Evolutionary conservation across 2,113 vertebrate species (phyloP).

Genomic region (Tyto alba): DNA sequence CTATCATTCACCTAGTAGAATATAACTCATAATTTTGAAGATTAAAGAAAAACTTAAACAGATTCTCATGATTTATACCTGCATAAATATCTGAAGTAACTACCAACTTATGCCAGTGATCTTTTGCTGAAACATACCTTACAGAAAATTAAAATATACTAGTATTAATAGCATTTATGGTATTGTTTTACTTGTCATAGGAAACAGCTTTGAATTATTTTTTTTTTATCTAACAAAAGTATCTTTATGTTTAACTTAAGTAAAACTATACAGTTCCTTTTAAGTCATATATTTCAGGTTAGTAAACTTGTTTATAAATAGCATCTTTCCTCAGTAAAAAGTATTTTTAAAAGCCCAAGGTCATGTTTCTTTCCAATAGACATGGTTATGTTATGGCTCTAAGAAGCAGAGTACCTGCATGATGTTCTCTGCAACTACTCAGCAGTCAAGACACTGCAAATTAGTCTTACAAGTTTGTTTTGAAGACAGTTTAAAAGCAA

Average conservation of each 20-base stretch:
- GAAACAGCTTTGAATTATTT: not conserved
- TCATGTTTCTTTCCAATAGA: not conserved
- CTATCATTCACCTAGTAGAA: not conserved
- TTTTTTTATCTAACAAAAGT: not conserved
- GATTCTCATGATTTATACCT: not conserved
- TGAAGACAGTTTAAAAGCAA: not conserved
- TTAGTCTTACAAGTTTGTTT: not conserved
- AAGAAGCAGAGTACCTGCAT: not conserved
- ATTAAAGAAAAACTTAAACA: not conserved
- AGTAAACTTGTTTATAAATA: not conserved
- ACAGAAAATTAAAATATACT: not conserved
- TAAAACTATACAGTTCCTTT: not conserved
- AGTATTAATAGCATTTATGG: not conserved
- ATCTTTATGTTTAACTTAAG: not conserved
- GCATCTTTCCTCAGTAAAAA: not conserved
- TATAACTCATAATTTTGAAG: not conserved
- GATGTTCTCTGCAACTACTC: not conserved
- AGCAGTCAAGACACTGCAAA: not conserved
- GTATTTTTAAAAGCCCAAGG: not conserved
- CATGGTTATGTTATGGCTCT: accelerated
- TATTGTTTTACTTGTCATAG: not conserved
- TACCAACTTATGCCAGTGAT: not conserved
- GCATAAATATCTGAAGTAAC: not conserved
- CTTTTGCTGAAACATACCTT: not conserved
- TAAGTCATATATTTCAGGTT: not conserved